Evolutionary conservation across 2,888 invertebrate species (phyloP).

Genomic region (Hirtodrosophila confusa): DNA sequence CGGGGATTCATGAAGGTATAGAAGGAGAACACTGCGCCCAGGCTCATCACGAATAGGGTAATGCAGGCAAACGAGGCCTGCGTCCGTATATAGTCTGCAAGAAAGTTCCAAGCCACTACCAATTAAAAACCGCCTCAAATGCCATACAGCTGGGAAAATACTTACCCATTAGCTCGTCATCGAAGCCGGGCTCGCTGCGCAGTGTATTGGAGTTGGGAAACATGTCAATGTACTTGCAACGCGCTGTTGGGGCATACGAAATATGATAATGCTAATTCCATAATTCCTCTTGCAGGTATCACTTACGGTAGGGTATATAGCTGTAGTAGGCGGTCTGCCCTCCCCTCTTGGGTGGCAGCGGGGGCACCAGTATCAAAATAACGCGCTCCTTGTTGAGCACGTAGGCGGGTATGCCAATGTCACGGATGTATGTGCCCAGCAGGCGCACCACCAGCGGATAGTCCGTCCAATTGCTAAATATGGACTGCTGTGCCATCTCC

Average conservation of each 20-base stretch:
- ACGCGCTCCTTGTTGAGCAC: constrained; percentile 78
- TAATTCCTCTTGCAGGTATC: not conserved
- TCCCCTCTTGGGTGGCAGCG: constrained; percentile 80
- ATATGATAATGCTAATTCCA: too few relatives aligned
- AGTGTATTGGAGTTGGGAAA: constrained; percentile 86
- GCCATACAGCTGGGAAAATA: not conserved
- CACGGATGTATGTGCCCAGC: constrained; percentile 80
- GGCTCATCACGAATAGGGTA: constrained; percentile 90
- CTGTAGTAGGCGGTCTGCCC: constrained; percentile 77
- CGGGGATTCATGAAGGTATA: constrained; percentile 93
- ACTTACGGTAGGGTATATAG: constrained; percentile 79
- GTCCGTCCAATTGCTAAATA: constrained; percentile 82
- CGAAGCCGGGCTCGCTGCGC: constrained; percentile 85
- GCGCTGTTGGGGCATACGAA: constrained; percentile 81
- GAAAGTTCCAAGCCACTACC: constrained; percentile 52
- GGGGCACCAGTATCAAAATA: constrained; percentile 81
- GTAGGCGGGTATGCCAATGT: constrained; percentile 81
- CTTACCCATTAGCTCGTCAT: constrained; percentile 86
- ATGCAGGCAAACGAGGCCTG: constrained; percentile 94
- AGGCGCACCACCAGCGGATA: constrained; percentile 78
- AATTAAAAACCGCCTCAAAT: constrained; percentile 38
- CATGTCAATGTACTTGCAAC: constrained; percentile 87
- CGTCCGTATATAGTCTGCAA: constrained; percentile 91
- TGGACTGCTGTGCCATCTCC: constrained; percentile 77
- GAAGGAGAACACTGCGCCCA: constrained; percentile 92